Evolutionary conservation across 2,888 invertebrate genomes (phyloP).

Genomic region (Polydesmus complanatus): DNA sequence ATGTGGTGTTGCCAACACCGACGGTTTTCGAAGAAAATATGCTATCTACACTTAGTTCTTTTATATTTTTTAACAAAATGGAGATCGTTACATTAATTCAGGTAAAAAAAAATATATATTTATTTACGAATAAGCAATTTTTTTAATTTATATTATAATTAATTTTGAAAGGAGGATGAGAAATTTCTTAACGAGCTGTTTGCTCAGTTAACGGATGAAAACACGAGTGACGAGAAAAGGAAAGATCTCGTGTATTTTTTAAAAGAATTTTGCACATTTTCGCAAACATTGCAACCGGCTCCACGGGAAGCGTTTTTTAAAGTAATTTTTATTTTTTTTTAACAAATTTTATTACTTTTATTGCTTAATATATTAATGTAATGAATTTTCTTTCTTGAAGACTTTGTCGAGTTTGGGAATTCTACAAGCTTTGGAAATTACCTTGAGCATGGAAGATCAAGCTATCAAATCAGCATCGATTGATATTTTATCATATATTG

Average conservation of each 20-base stretch:
- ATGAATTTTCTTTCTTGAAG: conserved; percentile 25
- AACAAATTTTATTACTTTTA: background rate
- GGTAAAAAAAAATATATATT: conserved; percentile 30
- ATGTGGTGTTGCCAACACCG: conserved; percentile 95
- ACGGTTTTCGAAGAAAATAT: conserved; percentile 99
- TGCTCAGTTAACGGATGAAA: conserved; percentile 76
- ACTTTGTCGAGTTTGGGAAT: conserved; percentile 77
- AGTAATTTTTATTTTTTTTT: conserved; percentile 27
- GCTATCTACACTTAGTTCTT: conserved; percentile 91
- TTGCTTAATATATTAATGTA: background rate
- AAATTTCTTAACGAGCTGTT: conserved; percentile 91
- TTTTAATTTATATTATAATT: background rate
- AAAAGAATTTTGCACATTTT: conserved; percentile 98
- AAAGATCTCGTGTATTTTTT: conserved; percentile 92
- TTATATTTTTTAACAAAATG: conserved; percentile 99
- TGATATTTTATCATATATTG: conserved; percentile 94
- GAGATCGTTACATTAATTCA: conserved; percentile 93
- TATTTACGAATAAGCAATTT: conserved; percentile 7
- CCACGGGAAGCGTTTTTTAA: conserved; percentile 97
- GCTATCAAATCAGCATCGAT: conserved; percentile 93
- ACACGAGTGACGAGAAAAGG: conserved; percentile 67
- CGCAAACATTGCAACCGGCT: conserved; percentile 93
- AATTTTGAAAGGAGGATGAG: conserved; percentile 66
- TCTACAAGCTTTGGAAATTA: conserved; percentile 76
- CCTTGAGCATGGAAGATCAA: conserved; percentile 77